Percentiles rank a stretch among this genome's conserved stretches.
phyloP scores from a whole-genome alignment of 1,140 invertebrate species.

The Limonius californicus region DNA sequence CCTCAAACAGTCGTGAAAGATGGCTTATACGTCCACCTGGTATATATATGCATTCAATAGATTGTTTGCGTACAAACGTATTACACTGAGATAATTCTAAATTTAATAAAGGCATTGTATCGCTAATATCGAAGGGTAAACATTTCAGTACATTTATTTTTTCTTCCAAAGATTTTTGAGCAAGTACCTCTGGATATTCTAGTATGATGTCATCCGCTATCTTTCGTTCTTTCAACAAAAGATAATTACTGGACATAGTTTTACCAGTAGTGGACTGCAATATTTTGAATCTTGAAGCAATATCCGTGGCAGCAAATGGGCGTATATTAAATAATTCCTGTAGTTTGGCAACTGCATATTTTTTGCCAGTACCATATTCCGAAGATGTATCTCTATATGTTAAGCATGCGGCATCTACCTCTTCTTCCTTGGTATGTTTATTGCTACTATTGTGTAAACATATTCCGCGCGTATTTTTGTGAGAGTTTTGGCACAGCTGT shows the following conservation, averaged over 20 bases:
- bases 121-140: conserved; percentile 23
- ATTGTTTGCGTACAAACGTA: conserved; percentile 16
- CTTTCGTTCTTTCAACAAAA: conserved; percentile 23
- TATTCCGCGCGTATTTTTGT: too few relatives aligned
- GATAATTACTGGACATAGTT: conserved; percentile 29
- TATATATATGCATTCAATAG: background rate
- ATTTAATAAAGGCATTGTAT: conserved; percentile 24
- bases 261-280: conserved; percentile 19
- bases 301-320: conserved; percentile 21
- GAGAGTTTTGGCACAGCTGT: too few relatives aligned
- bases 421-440: background rate
- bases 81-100: conserved; percentile 14
- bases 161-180: conserved; percentile 18
- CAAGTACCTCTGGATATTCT: conserved; percentile 35
- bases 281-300: conserved; percentile 22
- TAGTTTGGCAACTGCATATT: conserved; percentile 14
- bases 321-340: conserved; percentile 23
- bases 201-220: conserved; percentile 27
- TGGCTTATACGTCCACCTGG: background rate
- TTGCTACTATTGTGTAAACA: too few relatives aligned
- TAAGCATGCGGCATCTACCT: background rate
- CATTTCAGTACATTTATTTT: conserved; percentile 33
- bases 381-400: background rate
- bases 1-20: background rate
- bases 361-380: background rate